Base-by-base conservation (phyloP, 1,140 invertebrate species). In the Oryctes rhinoceros region DNA sequence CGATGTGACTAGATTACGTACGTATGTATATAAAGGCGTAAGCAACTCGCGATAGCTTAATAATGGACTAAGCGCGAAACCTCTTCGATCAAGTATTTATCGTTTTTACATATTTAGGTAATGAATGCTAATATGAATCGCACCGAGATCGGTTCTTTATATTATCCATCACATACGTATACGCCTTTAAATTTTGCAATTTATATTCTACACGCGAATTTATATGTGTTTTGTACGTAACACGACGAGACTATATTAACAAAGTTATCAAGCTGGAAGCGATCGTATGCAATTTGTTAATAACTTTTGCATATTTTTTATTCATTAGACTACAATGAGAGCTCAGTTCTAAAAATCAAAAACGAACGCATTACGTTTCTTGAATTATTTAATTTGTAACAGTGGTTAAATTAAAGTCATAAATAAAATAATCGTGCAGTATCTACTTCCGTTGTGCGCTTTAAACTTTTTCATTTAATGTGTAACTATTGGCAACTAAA, bases 61-160 rank as follows among this genome's bases (percentile, higher is more conserved):
- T 18, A 53, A 15, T 71, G 24, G 65, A 71, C 65, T 71, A 71
- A 30, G 65, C 65, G 65, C 35, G 35, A 71, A 35, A 71, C 35
- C 24, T 71, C 35, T 71, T 24, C 10, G 24, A 37, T 35, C 7
- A 71, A 71, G 65, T 71, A 71, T 71, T 71, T 71, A 71, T 71
- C 65, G 35, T 37, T 71, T 71, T 71, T 71, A 71, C 13, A 15
- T 71, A 37, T 71, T 71, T 13, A 24, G 24, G 13, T 71, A 71
- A 71, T 71, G 18, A 71, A 71, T 71, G 65, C 65, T 71, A 71
- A 71, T 71, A 20, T 37, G 35, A 37, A 35, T 37, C 65, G 24
- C 37, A 71, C 65, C 35, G 1, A 24, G 11, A 24, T 71, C 65
- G 35, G 9, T 71, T 71, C 39, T 71, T 71, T 24, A 9, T 35